phyloP scores from a whole-genome alignment of 2,888 invertebrate genomes.

The Eudasyphora cyanicolor region DNA sequence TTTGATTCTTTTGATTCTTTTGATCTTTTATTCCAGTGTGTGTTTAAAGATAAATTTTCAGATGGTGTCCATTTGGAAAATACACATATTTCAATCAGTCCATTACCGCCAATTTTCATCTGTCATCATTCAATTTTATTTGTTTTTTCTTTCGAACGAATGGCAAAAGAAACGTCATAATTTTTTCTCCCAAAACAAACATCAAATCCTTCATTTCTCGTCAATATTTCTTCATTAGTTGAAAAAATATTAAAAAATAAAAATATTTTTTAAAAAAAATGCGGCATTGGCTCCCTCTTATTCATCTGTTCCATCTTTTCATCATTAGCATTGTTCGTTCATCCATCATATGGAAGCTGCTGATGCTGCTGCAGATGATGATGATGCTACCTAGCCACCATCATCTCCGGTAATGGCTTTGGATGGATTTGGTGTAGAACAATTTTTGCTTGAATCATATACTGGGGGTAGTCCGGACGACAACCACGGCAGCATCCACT shows the following conservation, averaged over 20 bases:
- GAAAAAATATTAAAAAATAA: neutral
- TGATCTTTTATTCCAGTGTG: neutral
- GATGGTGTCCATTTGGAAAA: neutral
- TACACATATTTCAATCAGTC: neutral
- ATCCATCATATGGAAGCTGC: neutral
- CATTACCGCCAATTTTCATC: neutral
- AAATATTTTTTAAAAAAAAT: neutral
- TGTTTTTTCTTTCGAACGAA: neutral
- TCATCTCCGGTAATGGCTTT: constrained; percentile 22
- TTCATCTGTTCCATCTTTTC: neutral
- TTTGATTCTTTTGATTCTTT: no score
- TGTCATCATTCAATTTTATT: neutral
- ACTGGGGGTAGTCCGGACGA: neutral
- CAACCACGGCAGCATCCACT: neutral
- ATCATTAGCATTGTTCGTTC: neutral
- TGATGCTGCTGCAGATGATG: neutral
- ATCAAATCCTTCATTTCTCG: neutral
- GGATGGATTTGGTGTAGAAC: constrained; percentile 27
- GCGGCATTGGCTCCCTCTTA: neutral
- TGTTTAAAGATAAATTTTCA: neutral
- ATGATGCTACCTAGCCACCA: constrained; percentile 24
- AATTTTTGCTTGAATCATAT: neutral
- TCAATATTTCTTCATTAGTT: neutral
- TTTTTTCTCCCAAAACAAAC: neutral
- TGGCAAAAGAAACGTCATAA: neutral